Evolutionary conservation across 2,113 vertebrate species (phyloP).

Genomic region (Collichthys lucidus): DNA sequence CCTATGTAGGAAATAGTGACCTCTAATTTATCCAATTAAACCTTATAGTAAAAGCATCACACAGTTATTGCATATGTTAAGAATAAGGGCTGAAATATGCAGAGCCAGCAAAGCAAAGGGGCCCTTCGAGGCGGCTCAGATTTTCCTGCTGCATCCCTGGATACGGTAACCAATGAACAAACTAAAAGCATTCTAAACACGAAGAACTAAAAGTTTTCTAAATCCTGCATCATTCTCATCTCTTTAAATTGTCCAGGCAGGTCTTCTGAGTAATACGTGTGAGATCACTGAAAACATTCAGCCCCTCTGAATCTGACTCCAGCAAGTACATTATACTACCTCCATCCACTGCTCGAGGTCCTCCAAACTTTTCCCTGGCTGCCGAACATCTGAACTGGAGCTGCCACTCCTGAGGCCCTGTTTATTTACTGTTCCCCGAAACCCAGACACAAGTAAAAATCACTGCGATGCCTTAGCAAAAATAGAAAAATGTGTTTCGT

Average conservation of each 20-base stretch:
- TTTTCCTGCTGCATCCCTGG: background rate
- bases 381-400: constrained; percentile 39
- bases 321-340: background rate
- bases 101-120: background rate
- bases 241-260: background rate
- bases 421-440: constrained; percentile 53
- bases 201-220: background rate
- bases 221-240: background rate
- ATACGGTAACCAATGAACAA: background rate
- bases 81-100: too few relatives aligned
- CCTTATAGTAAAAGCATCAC: background rate
- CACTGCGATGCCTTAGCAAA: constrained; percentile 48
- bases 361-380: background rate
- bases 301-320: background rate
- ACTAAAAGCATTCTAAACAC: background rate
- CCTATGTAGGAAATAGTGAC: background rate
- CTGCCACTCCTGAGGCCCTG: constrained; percentile 41
- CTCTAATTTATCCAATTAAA: background rate
- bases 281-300: constrained; percentile 14
- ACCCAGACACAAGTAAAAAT: constrained; percentile 63
- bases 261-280: background rate
- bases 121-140: background rate
- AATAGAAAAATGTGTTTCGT: constrained; percentile 68
- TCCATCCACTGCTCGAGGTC: background rate
- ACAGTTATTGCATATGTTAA: background rate